These are phyloP conservation scores for Sphaeramia orbicularis DNA, from an alignment of 2,797 vertebrate species.

Conservation along the genomic window DNA sequence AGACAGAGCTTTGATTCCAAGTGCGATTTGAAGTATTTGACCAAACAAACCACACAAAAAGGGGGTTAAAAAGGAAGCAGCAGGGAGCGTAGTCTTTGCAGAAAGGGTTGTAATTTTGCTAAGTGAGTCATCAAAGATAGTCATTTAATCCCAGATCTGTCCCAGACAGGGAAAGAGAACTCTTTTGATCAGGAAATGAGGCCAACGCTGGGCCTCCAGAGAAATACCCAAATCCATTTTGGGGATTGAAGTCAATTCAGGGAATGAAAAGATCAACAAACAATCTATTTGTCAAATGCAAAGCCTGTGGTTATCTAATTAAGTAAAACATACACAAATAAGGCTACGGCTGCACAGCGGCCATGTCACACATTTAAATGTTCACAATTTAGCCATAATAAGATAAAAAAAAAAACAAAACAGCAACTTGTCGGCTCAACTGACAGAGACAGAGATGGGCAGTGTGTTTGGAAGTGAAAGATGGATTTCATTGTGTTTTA, in stretches of 20 bases:
- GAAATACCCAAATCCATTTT: slow-evolving; percentile 72
- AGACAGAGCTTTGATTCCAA: slow-evolving; percentile 28
- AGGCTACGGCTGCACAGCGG: neutral
- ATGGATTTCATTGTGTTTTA: no score
- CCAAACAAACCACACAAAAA: slow-evolving; percentile 27
- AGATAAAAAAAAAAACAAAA: slow-evolving; percentile 6
- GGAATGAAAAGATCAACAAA: slow-evolving; percentile 77
- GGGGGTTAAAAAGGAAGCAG: slow-evolving; percentile 18
- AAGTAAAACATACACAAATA: slow-evolving; percentile 45
- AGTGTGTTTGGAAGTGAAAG: no score
- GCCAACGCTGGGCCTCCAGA: slow-evolving; percentile 73
- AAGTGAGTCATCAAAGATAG: slow-evolving; percentile 86
- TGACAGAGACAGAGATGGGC: no score
- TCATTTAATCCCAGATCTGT: slow-evolving; percentile 84
- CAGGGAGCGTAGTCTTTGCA: slow-evolving; percentile 64
- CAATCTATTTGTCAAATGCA: slow-evolving; percentile 63
- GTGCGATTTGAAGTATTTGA: slow-evolving; percentile 20
- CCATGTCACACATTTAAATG: slow-evolving; percentile 3
- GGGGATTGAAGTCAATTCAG: slow-evolving; percentile 76
- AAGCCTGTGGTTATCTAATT: slow-evolving; percentile 62
- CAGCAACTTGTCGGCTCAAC: no score
- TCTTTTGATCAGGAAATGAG: slow-evolving; percentile 83
- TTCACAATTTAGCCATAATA: slow-evolving; percentile 21
- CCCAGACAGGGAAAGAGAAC: slow-evolving; percentile 71
- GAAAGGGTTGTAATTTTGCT: slow-evolving; percentile 81